These are phyloP conservation scores for Chunga burmeisteri DNA, from an alignment of 2,113 vertebrate genomes.

Conservation along the genomic window DNA sequence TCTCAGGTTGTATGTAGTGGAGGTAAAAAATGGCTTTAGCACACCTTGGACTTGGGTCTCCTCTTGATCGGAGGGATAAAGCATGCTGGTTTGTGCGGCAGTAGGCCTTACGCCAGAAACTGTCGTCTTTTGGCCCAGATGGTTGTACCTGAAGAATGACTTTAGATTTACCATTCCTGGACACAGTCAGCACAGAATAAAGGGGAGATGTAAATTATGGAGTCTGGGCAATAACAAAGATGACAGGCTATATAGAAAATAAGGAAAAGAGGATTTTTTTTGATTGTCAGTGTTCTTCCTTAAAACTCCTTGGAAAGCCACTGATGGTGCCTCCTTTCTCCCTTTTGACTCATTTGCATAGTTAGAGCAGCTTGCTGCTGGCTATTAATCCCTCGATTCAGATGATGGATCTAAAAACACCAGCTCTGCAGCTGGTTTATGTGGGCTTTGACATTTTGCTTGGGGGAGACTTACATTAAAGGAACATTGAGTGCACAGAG, in stretches of 20 bases:
- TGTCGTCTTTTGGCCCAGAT: not conserved
- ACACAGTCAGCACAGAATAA: not conserved
- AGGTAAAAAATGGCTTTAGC: not conserved
- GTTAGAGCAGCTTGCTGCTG: not conserved
- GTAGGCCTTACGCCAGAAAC: not conserved
- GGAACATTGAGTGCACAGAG: not conserved
- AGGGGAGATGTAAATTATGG: not conserved
- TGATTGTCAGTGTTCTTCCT: not conserved
- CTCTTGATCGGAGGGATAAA: not conserved
- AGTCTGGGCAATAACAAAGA: not conserved
- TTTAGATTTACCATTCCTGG: not conserved
- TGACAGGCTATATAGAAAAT: not conserved
- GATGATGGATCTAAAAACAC: not conserved
- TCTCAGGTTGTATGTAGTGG: not conserved
- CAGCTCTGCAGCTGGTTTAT: not conserved
- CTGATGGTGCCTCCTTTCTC: not conserved
- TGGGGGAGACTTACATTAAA: not conserved
- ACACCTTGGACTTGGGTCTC: not conserved
- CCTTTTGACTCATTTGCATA: not conserved
- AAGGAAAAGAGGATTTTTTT: not conserved
- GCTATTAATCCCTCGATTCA: not conserved
- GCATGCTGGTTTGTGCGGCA: not conserved
- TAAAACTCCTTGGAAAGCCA: not conserved
- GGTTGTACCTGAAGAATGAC: not conserved
- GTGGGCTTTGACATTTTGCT: constrained; percentile 22